Conservation (phyloP, 2,888 invertebrate species). For the Oscheius myriophilus region DNA sequence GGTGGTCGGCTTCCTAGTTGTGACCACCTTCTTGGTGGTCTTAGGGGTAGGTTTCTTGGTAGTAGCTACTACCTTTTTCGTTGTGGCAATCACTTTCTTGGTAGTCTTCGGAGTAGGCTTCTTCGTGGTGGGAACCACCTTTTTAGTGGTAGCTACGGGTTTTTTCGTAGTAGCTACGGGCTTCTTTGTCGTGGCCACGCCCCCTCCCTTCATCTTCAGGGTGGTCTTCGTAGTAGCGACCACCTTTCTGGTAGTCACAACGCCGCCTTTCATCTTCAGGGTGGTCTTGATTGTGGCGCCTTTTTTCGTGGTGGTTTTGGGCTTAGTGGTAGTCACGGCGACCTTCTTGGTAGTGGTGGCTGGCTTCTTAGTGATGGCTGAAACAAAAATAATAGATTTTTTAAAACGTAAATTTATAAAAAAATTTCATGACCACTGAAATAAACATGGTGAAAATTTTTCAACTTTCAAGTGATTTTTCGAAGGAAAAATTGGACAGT, state of each 20-base stretch:
- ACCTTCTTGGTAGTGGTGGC: constrained; percentile 1
- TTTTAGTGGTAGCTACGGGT: background rate
- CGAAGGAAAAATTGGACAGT: no score
- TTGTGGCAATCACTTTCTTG: constrained; percentile 1
- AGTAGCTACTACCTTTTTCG: background rate
- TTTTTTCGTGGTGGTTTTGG: constrained; percentile 6
- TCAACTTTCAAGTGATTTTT: no score
- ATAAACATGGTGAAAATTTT: no score
- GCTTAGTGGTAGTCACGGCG: no score
- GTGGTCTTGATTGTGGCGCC: background rate
- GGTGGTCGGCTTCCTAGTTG: background rate
- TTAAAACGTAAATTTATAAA: no score
- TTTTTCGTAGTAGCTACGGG: background rate
- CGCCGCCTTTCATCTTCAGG: background rate
- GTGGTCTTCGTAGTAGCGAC: no score
- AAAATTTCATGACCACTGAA: no score
- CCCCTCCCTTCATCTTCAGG: no score
- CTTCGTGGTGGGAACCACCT: background rate
- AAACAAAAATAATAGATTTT: no score
- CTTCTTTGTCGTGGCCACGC: background rate
- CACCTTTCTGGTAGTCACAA: background rate
- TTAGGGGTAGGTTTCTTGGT: background rate
- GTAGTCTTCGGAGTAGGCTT: background rate
- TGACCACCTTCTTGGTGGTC: constrained; percentile 13
- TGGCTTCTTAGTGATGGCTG: no score